Evolutionary conservation across 2,888 invertebrate species (phyloP), one percentile per base, ranked within the genome.

Genomic region (Drosophila recens): DNA sequence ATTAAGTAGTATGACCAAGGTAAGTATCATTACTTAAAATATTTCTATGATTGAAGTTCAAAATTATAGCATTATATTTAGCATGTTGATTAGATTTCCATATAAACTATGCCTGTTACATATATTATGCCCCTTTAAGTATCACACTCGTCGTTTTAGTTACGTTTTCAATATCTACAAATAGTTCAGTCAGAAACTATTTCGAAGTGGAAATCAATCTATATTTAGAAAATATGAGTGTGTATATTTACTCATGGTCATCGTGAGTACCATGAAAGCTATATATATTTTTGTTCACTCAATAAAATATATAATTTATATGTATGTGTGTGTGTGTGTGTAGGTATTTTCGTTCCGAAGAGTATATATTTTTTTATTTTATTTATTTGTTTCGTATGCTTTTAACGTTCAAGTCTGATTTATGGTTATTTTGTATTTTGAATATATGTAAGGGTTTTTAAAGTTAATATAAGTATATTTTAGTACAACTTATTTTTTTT

Each of bases 251-350:
- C 67, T 67, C 77, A 63, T 30, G 65, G 67, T 58, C 69, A 57
- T 51, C 23, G 45, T 10, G 33, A 62, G 57, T 48, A 67, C 9
- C 51, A 20, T 23, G 20, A 64, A 48, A 62, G 49, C 48, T 52
- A 56, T 67, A 76, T 56, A 80, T 49, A 72, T 57, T 69, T 54
- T 48, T 48, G 36, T 52, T 23, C 62, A 53, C 84, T 63, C 62
- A 62, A 72, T 74, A 72, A 80, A 62, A 56, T 70, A 11, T 72
- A 61, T 53, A 77, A 80, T 59, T 66, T 59, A 69, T 20, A 57
- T 73, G 34, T 11, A 53, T 76, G 34, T 11, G 56, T 76, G 34
- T 11, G 56, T 72, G 30, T 8, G 30, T 30, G 6, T 75, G 30
- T 27, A 57, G n/a, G 62, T 51, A 49, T 71, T 61, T 43, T 46